A percentile compares a stretch with the other conserved stretches of the same genome.
Conservation (phyloP, 2,113 vertebrate species). For the Phocoena sinus region DNA sequence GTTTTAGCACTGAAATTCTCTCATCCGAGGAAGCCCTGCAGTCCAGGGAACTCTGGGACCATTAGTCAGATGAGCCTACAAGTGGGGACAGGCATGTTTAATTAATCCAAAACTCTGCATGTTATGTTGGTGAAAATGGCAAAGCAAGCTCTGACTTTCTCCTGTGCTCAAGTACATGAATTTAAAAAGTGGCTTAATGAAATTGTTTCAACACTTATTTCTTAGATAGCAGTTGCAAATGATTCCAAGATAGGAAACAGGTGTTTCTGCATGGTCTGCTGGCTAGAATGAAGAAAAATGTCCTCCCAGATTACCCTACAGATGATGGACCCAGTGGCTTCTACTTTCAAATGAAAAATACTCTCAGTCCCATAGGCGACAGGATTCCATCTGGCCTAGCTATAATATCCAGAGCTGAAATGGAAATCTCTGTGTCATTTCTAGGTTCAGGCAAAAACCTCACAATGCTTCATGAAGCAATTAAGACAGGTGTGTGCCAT, state of each 20-base stretch:
- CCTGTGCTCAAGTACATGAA: slow-evolving; percentile 9
- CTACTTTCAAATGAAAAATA: slow-evolving; percentile 65
- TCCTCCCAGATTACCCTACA: slow-evolving; percentile 51
- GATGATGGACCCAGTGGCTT: slow-evolving; percentile 54
- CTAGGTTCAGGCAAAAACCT: slow-evolving; percentile 17
- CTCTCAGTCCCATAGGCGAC: slow-evolving; percentile 20
- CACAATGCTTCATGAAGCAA: slow-evolving; percentile 40
- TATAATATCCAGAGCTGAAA: slow-evolving; percentile 38
- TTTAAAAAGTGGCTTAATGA: slow-evolving; percentile 64
- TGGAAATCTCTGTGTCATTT: slow-evolving; percentile 5
- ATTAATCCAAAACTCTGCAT: not conserved
- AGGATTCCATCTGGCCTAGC: slow-evolving; percentile 58
- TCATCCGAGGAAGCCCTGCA: not conserved
- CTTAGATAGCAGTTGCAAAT: slow-evolving; percentile 59
- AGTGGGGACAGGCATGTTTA: not conserved
- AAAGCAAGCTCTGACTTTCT: not conserved
- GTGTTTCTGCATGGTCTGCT: slow-evolving; percentile 62
- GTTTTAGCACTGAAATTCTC: not conserved
- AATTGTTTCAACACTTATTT: slow-evolving; percentile 66
- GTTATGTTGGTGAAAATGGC: not conserved
- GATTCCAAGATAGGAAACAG: slow-evolving; percentile 57
- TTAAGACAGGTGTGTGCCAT: slow-evolving; percentile 49
- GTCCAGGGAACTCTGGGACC: not conserved
- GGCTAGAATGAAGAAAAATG: slow-evolving; percentile 69
- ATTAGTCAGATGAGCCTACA: not conserved